Base-by-base conservation (phyloP, 2,888 invertebrate species). In the Tuberolachnus salignus region DNA sequence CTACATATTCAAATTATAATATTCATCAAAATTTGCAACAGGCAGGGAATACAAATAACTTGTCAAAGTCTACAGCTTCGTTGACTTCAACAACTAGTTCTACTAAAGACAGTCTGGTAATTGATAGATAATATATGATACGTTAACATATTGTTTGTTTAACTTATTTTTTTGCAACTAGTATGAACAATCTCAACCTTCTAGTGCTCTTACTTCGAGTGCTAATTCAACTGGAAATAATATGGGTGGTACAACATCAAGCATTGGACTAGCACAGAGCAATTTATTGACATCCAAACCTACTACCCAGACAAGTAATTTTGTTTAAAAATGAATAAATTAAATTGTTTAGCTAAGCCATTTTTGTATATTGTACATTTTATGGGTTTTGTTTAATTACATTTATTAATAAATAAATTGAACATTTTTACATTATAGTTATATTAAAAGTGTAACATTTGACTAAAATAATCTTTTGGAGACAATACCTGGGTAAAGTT, bases 291-390 rank as follows among this genome's bases (percentile, higher is more conserved):
- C 78, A 61, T 61, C 78, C 9, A 78, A 78, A 61, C 34, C 78
- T 13, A 82, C 83, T 59, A 82, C 87, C 82, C 87, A 84, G 84
- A 86, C 87, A 84, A 85, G 85, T 84, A 80, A 82, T 55, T 46
- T 26, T 57, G 11, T 57, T 26, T 57, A 13, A 34, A n/a, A 34
- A 34, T 34, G 34, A 19, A 72, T n/a, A n/a, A 34, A 57, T 42
- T 1, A 10, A 23, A 26, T 51, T 64, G 3, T 42, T 14, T 49
- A 51, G 1, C 49, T 49, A 10, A 11, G 1, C 9, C 8, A 16
- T 49, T 34, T 34, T 13, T 13, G n/a, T 13, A 16, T n/a, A 13
- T 19, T 19, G 19, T 34, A 9, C 1, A 34, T 53, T n/a, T n/a
- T n/a, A n/a, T 59, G 26, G 6, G 19, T n/a, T 42, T 1, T 42